Evolutionary conservation across 1,140 invertebrate species (phyloP).

Genomic region (Apis laboriosa): DNA sequence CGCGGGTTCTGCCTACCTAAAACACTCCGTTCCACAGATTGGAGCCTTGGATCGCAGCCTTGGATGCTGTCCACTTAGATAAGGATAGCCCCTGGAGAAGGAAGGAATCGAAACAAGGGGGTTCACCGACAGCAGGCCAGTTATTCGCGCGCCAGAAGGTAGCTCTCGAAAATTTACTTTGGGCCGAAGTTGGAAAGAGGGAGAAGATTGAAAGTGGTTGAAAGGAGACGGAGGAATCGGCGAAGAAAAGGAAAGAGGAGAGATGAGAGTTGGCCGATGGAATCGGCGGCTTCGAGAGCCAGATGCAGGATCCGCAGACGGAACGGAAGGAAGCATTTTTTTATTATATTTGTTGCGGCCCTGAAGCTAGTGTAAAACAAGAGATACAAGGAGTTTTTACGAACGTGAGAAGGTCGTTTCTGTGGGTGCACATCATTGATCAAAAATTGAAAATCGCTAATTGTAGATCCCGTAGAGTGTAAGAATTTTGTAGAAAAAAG

Average conservation of each 20-base stretch:
- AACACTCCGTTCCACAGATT: slow-evolving; percentile 50
- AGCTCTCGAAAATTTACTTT: too few relatives aligned
- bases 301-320: slow-evolving; percentile 68
- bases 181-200: not conserved
- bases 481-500: too few relatives aligned
- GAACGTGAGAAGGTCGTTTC: slow-evolving; percentile 36
- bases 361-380: slow-evolving; percentile 33
- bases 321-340: slow-evolving; percentile 77
- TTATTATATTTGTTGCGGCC: slow-evolving; percentile 71
- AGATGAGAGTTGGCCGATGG: slow-evolving; percentile 34
- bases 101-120: slow-evolving; percentile 16
- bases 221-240: not conserved
- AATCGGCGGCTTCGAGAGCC: slow-evolving; percentile 53
- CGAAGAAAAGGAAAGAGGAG: not conserved
- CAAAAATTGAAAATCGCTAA: too few relatives aligned
- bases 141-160: slow-evolving; percentile 52
- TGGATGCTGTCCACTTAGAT: slow-evolving; percentile 38
- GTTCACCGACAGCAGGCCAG: slow-evolving; percentile 43
- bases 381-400: not conserved
- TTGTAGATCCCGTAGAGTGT: too few relatives aligned
- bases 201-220: not conserved
- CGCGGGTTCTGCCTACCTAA: slow-evolving; percentile 25
- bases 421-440: slow-evolving; percentile 25
- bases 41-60: slow-evolving; percentile 49
- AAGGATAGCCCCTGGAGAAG: slow-evolving; percentile 23